Percentiles rank a stretch among this genome's conserved stretches.
Evolutionary conservation across 2,797 vertebrate species (phyloP).

Genomic region (Craterocephalus amniculus): DNA sequence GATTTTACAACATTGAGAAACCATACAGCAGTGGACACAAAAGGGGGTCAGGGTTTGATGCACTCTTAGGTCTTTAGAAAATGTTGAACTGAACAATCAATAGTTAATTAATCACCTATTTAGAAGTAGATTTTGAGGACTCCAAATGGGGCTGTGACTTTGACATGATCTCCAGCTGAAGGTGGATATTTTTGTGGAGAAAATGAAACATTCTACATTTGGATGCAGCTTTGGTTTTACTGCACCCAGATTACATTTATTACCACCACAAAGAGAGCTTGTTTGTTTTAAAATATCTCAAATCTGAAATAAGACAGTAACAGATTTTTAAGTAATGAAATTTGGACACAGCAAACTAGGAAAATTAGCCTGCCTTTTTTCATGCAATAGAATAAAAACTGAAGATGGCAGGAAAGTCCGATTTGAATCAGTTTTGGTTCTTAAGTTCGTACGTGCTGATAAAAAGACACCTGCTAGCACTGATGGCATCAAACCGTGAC

Average conservation of each 20-base stretch:
- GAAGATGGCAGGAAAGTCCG: conserved; percentile 1
- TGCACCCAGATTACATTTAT: conserved; percentile 23
- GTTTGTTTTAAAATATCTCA: not conserved
- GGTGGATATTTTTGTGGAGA: conserved; percentile 19
- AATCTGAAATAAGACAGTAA: not conserved
- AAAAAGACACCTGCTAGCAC: conserved; percentile 47
- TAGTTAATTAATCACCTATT: conserved; percentile 26
- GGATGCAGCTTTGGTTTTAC: conserved; percentile 53
- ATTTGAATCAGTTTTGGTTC: conserved; percentile 67
- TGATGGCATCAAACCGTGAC: conserved; percentile 74
- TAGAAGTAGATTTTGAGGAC: not conserved
- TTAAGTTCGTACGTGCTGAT: conserved; percentile 49
- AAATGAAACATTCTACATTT: conserved; percentile 43
- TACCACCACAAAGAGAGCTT: conserved; percentile 31
- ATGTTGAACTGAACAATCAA: conserved; percentile 40
- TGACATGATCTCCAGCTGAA: too few relatives aligned
- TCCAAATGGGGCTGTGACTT: too few relatives aligned
- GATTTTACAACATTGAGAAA: conserved; percentile 92
- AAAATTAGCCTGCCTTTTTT: conserved; percentile 19
- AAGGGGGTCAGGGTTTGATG: conserved; percentile 85
- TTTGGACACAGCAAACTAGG: not conserved
- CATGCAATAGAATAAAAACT: conserved; percentile 7
- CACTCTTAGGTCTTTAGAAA: conserved; percentile 86
- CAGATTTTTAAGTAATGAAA: conserved; percentile 10
- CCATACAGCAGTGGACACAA: conserved; percentile 88